A percentile compares a stretch with the other conserved stretches of the same genome.
Conservation (phyloP, 2,888 invertebrate genomes). For the Leucozona laternaria region DNA sequence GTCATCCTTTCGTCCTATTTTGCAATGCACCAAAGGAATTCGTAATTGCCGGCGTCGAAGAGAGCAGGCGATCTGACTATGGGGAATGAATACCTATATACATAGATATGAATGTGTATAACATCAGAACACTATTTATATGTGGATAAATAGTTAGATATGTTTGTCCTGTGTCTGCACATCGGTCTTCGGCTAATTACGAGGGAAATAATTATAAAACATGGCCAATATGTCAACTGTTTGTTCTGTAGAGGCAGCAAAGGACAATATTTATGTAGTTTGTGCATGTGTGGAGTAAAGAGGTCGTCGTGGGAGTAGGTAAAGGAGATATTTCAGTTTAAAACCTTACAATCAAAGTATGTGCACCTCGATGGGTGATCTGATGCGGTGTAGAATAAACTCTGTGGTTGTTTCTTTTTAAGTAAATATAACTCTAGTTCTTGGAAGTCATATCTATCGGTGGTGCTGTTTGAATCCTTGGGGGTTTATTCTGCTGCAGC, state of each 20-base stretch:
- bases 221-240: constrained; percentile 66
- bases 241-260: constrained; percentile 35
- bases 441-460: not conserved
- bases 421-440: constrained; percentile 5
- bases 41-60: constrained; percentile 47
- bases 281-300: not conserved
- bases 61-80: not conserved
- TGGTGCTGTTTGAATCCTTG: constrained; percentile 2
- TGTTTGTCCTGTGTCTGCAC: constrained; percentile 60
- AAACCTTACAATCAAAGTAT: constrained; percentile 30
- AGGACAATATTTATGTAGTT: not conserved
- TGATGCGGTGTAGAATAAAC: not conserved
- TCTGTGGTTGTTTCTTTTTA: not conserved
- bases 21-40: constrained; percentile 70
- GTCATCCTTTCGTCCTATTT: constrained; percentile 65
- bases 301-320: not conserved
- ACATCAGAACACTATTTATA: constrained; percentile 3
- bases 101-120: not conserved
- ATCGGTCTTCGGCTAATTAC: constrained; percentile 67
- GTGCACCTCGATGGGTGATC: constrained; percentile 3
- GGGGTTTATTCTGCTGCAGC: not conserved
- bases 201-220: constrained; percentile 70
- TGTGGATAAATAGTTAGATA: constrained; percentile 24
- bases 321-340: not conserved
- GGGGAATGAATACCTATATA: not conserved